Percentiles rank a stretch among this genome's conserved stretches.
These are phyloP conservation scores for Ostrea denselamellosa DNA, from an alignment of 1,140 invertebrate species.

Conservation along the genomic window DNA sequence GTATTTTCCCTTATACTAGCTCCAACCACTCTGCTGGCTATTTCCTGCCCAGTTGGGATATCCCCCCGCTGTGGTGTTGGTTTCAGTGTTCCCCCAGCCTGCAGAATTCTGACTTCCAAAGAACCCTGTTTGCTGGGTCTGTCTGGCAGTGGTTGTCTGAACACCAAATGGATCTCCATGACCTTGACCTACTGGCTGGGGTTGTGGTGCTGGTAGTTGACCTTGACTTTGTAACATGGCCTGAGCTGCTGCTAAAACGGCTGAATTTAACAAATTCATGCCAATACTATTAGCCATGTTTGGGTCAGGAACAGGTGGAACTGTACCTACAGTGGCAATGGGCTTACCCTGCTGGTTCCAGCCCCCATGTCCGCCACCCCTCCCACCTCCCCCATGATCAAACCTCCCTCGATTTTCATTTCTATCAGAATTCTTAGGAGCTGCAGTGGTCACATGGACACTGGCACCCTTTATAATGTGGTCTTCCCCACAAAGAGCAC, in stretches of 20 bases:
- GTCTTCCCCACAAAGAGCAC: constrained; percentile 97
- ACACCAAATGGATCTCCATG: constrained; percentile 45
- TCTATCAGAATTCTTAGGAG: constrained; percentile 85
- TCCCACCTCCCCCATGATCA: constrained; percentile 44
- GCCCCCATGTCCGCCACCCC: constrained; percentile 50
- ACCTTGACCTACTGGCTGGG: constrained; percentile 35
- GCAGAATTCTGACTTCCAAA: constrained; percentile 45
- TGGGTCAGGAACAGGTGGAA: constrained; percentile 64
- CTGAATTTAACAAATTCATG: constrained; percentile 57
- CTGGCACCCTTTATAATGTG: constrained; percentile 97
- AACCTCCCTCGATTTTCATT: constrained; percentile 54
- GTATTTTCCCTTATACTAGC: constrained; percentile 15
- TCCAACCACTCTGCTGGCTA: constrained; percentile 52
- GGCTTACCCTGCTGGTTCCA: constrained; percentile 60
- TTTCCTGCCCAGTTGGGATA: constrained; percentile 54
- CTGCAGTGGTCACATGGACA: constrained; percentile 96
- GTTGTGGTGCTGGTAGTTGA: constrained; percentile 44
- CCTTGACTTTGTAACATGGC: constrained; percentile 66
- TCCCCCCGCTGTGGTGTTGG: constrained; percentile 40
- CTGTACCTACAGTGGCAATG: constrained; percentile 67
- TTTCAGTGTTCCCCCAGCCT: constrained; percentile 42
- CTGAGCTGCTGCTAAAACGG: constrained; percentile 74
- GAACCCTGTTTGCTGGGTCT: constrained; percentile 46
- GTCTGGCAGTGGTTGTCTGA: constrained; percentile 43
- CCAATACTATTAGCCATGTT: constrained; percentile 60